Evolutionary conservation across 2,113 vertebrate genomes (phyloP).

Genomic region (Pollimyrus isidori): DNA sequence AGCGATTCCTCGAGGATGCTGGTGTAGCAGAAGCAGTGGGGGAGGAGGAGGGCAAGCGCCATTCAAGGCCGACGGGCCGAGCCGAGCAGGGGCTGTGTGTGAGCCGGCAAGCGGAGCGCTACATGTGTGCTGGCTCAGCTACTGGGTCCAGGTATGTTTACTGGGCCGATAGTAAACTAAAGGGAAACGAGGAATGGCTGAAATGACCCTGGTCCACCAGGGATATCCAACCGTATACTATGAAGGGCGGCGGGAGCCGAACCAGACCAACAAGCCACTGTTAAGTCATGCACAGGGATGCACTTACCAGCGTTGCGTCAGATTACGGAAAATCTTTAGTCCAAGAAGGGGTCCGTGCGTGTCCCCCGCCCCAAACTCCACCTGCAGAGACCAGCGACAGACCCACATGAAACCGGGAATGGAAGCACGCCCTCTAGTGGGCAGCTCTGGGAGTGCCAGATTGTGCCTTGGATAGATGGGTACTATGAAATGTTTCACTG

Average conservation of each 20-base stretch:
- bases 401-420: background rate
- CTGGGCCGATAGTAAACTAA: too few relatives aligned
- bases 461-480: background rate
- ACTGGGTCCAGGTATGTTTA: too few relatives aligned
- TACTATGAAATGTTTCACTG: background rate
- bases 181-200: too few relatives aligned
- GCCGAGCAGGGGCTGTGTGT: too few relatives aligned
- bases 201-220: too few relatives aligned
- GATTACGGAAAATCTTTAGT: slow-evolving; percentile 89
- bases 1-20: too few relatives aligned
- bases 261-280: background rate
- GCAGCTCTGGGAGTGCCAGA: background rate
- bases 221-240: too few relatives aligned
- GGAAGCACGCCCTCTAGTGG: background rate
- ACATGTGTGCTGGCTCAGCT: too few relatives aligned
- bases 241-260: background rate
- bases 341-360: slow-evolving; percentile 86
- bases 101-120: too few relatives aligned
- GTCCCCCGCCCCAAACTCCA: slow-evolving; percentile 90
- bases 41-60: too few relatives aligned
- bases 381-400: slow-evolving; percentile 49
- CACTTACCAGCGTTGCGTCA: slow-evolving; percentile 84
- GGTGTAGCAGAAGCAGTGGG: too few relatives aligned
- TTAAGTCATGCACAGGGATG: background rate
- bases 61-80: too few relatives aligned